These are phyloP conservation scores for Imbricaverruca yamaguchii DNA, from an alignment of 2,888 invertebrate species.

Conservation along the genomic window DNA sequence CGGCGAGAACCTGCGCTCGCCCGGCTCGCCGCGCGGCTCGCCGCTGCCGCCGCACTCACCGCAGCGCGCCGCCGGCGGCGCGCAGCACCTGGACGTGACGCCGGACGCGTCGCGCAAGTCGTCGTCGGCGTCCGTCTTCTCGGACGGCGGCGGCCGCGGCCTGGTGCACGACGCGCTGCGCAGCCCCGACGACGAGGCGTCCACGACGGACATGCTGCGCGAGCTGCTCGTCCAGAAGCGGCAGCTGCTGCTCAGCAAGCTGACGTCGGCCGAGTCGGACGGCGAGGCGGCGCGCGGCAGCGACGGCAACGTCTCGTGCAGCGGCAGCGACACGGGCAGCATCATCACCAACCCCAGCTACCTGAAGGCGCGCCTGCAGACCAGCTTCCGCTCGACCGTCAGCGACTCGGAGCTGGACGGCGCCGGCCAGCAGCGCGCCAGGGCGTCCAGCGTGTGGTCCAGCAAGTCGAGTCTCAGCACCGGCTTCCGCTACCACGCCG, in stretches of 20 bases:
- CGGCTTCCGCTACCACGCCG: constrained; percentile 78
- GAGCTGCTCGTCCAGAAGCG: constrained; percentile 90
- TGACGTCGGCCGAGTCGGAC: constrained; percentile 62
- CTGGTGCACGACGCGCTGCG: constrained; percentile 34
- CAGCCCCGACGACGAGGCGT: constrained; percentile 41
- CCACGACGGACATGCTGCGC: constrained; percentile 78
- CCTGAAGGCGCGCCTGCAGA: constrained; percentile 62
- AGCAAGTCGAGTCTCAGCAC: constrained; percentile 81
- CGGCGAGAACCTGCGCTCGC: constrained; percentile 58
- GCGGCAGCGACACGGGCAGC: constrained; percentile 58
- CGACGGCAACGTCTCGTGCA: constrained; percentile 34
- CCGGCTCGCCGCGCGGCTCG: constrained; percentile 47
- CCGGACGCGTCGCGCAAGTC: constrained; percentile 18
- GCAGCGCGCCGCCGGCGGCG: constrained; percentile 26
- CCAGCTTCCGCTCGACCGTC: constrained; percentile 41
- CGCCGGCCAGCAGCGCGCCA: constrained; percentile 8
- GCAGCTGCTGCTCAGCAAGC: constrained; percentile 72
- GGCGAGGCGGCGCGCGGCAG: constrained; percentile 28
- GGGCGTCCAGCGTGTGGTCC: constrained; percentile 84
- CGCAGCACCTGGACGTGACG: constrained; percentile 4
- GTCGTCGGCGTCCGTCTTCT: constrained; percentile 14
- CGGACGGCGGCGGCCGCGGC: constrained; percentile 22
- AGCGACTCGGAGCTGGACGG: constrained; percentile 33
- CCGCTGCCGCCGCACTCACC: constrained; percentile 47
- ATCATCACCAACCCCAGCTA: constrained; percentile 72